These are phyloP conservation scores for Holcopasites calliopsidis DNA, from an alignment of 1,140 invertebrate genomes.

Conservation along the genomic window DNA sequence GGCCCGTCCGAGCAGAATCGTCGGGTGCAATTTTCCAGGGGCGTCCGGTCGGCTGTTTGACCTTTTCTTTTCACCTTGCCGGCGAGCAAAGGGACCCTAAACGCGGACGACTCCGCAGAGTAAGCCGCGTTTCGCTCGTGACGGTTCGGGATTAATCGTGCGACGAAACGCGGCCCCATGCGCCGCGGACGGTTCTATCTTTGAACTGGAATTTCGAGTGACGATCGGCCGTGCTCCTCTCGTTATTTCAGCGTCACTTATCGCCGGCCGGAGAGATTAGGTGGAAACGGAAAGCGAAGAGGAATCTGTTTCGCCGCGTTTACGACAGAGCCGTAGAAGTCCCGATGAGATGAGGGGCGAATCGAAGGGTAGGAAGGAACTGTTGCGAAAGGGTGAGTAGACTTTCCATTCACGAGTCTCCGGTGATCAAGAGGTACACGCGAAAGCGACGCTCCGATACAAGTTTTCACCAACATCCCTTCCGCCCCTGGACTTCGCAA, in stretches of 20 bases:
- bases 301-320: no score
- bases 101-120: neutral
- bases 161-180: slow-evolving; percentile 34
- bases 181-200: slow-evolving; percentile 56
- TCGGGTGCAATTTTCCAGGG: slow-evolving; percentile 46
- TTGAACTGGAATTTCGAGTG: slow-evolving; percentile 14
- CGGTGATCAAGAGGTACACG: no score
- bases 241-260: no score
- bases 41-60: neutral
- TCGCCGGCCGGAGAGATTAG: neutral
- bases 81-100: neutral
- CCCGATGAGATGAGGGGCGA: no score
- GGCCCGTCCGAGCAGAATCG: slow-evolving; percentile 48
- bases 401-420: no score
- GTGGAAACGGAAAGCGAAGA: neutral
- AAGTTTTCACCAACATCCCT: no score
- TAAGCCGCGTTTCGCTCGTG: slow-evolving; percentile 20
- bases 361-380: no score
- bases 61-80: neutral
- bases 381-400: no score
- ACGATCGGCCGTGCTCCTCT: neutral
- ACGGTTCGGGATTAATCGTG: slow-evolving; percentile 41
- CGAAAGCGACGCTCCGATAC: no score
- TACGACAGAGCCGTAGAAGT: no score
- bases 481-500: no score